These are phyloP conservation scores for Cottoperca gobio DNA, from an alignment of 2,797 vertebrate genomes.

Conservation along the genomic window DNA sequence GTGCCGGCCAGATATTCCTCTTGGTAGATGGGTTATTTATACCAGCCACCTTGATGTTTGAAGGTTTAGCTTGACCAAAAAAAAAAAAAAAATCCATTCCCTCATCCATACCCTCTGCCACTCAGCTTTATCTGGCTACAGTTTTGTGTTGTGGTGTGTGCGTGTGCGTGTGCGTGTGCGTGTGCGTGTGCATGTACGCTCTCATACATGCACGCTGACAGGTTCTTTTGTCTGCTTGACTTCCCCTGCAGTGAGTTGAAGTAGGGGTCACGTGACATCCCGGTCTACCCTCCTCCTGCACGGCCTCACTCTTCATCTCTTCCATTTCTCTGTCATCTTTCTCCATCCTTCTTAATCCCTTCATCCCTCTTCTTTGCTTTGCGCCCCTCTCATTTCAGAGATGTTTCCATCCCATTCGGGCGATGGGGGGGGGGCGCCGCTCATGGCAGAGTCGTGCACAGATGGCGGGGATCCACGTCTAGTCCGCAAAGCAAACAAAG, in stretches of 20 bases:
- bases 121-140: slow-evolving; percentile 59
- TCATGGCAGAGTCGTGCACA: slow-evolving; percentile 23
- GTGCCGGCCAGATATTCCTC: slow-evolving; percentile 50
- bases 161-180: too few species aligned
- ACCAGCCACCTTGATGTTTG: slow-evolving; percentile 62
- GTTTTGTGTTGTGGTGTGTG: slow-evolving; percentile 21
- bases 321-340: slow-evolving; percentile 47
- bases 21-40: slow-evolving; percentile 62
- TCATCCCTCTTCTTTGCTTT: slow-evolving; percentile 40
- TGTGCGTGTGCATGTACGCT: slow-evolving; percentile 16
- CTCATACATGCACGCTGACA: slow-evolving; percentile 32
- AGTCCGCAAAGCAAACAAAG: slow-evolving; percentile 45
- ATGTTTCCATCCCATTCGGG: slow-evolving; percentile 22
- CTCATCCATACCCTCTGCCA: slow-evolving; percentile 60
- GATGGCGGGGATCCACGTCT: slow-evolving; percentile 15
- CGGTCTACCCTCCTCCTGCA: background rate
- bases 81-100: slow-evolving; percentile 52
- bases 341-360: slow-evolving; percentile 46
- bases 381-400: slow-evolving; percentile 16
- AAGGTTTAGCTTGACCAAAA: slow-evolving; percentile 63
- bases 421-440: background rate
- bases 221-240: slow-evolving; percentile 62
- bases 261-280: slow-evolving; percentile 52
- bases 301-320: slow-evolving; percentile 55
- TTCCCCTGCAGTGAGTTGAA: slow-evolving; percentile 49